phyloP scores from a whole-genome alignment of 1,140 invertebrate species.

The Doryteuthis pealeii region DNA sequence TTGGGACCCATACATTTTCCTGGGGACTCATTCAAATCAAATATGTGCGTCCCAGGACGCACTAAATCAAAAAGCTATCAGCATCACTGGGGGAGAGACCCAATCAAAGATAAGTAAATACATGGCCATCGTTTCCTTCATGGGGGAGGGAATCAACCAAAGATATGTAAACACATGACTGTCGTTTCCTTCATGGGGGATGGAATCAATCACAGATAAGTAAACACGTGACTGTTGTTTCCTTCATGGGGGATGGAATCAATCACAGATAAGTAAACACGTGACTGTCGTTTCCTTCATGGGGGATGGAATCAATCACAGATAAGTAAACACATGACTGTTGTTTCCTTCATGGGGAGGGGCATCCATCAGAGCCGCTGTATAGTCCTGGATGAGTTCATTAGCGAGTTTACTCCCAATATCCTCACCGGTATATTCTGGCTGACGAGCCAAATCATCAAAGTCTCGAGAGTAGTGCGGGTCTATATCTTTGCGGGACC shows the following conservation, averaged over 20 bases:
- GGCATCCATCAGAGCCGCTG: constrained; percentile 43
- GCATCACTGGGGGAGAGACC: no score
- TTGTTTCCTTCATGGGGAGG: constrained; percentile 15
- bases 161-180: not conserved
- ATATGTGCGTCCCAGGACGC: no score
- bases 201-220: constrained; percentile 40
- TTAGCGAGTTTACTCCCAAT: constrained; percentile 36
- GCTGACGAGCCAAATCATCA: constrained; percentile 2
- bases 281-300: not conserved
- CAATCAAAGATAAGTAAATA: no score
- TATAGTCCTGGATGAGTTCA: constrained; percentile 53
- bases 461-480: constrained; percentile 16
- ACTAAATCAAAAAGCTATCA: no score
- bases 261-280: not conserved
- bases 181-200: constrained; percentile 7
- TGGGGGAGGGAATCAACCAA: no score
- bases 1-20: no score
- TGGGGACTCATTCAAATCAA: no score
- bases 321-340: not conserved
- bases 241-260: no score
- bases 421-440: constrained; percentile 13
- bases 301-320: constrained; percentile 22
- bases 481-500: not conserved
- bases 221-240: no score
- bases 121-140: no score